Evolutionary conservation across 2,797 vertebrate species (phyloP).

Genomic region (Sphenodon punctatus): DNA sequence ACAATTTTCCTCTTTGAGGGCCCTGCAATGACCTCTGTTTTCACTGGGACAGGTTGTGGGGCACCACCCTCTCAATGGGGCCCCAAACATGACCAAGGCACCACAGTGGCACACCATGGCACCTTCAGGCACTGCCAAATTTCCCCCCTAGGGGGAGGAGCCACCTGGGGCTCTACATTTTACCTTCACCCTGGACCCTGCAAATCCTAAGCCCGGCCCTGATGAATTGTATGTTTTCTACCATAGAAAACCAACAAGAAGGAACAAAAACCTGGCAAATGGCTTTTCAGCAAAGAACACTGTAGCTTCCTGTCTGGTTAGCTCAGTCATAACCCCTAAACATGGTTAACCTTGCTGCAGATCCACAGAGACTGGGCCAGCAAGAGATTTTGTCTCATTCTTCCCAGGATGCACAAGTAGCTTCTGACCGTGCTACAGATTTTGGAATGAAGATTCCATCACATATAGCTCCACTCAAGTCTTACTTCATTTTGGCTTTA

Average conservation of each 20-base stretch:
- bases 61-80: no score
- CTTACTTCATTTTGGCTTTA: not conserved
- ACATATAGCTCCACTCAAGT: rapidly evolving
- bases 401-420: not conserved
- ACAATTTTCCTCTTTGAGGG: no score
- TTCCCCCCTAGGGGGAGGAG: no score
- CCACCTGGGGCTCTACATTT: no score
- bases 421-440: rapidly evolving
- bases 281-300: not conserved
- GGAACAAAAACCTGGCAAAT: not conserved
- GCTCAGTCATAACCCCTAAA: not conserved
- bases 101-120: no score
- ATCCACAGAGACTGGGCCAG: not conserved
- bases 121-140: no score
- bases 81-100: no score
- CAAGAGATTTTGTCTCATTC: not conserved
- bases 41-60: no score
- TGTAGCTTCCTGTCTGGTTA: not conserved
- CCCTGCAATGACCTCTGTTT: no score
- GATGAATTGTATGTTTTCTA: not conserved
- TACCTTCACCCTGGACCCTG: no score
- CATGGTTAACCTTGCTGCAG: not conserved
- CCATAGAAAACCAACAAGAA: not conserved
- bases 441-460: not conserved
- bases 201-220: no score